Percentiles rank a stretch among this genome's conserved stretches.
These are phyloP conservation scores for Hylaeus volcanicus DNA, from an alignment of 1,140 invertebrate species.

Conservation along the genomic window DNA sequence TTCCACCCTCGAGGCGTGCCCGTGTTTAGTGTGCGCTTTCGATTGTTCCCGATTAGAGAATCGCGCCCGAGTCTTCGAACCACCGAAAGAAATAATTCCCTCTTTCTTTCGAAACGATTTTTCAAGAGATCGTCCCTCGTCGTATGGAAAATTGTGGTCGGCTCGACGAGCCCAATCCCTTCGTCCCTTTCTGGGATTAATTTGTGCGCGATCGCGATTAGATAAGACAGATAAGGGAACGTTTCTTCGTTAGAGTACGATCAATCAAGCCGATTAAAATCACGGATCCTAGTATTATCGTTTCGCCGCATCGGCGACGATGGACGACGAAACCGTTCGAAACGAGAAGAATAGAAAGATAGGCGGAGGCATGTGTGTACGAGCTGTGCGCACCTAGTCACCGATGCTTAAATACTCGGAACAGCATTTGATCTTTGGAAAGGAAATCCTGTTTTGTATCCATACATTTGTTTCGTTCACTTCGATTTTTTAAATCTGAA, in stretches of 20 bases:
- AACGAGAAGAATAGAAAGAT: conserved; percentile 35
- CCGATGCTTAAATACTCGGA: not conserved
- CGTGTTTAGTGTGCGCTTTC: conserved; percentile 48
- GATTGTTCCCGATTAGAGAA: conserved; percentile 44
- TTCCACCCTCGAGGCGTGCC: conserved; percentile 9
- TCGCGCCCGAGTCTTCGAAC: conserved; percentile 29
- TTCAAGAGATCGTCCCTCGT: not conserved
- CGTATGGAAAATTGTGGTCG: too few species aligned
- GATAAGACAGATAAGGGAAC: conserved; percentile 5
- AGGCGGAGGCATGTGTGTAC: not conserved
- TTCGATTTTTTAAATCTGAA: too few species aligned
- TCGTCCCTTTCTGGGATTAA: not conserved
- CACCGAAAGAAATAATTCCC: not conserved
- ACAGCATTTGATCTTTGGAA: too few species aligned
- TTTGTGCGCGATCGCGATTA: conserved; percentile 40
- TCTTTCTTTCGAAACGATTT: not conserved
- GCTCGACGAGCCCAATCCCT: too few species aligned
- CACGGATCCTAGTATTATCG: not conserved
- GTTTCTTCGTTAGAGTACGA: not conserved
- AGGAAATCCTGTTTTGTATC: too few species aligned
- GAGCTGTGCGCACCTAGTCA: too few species aligned
- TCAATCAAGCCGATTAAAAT: conserved; percentile 1
- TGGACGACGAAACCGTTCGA: not conserved
- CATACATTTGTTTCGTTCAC: too few species aligned
- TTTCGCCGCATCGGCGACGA: not conserved